These are phyloP conservation scores for Goniozus legneri DNA, from an alignment of 1,140 invertebrate genomes.

Conservation along the genomic window DNA sequence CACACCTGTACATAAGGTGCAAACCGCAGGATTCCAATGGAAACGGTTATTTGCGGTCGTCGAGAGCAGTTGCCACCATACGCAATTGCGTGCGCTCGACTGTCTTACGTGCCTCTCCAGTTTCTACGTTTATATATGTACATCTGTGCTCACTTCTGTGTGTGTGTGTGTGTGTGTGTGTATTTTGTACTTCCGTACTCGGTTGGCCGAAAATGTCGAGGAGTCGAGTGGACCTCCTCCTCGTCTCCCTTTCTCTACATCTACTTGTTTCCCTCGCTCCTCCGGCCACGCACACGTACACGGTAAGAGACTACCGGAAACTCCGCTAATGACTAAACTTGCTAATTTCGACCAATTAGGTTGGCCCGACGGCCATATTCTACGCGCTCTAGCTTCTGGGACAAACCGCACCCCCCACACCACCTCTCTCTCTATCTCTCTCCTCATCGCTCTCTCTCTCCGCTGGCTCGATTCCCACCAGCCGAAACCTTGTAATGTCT, in stretches of 20 bases:
- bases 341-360: slow-evolving; percentile 56
- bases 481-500: no score
- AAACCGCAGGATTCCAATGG: slow-evolving; percentile 42
- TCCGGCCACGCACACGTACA: no score
- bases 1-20: no score
- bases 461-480: slow-evolving; percentile 15
- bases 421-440: slow-evolving; percentile 8
- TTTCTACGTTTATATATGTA: slow-evolving; percentile 1
- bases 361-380: no score
- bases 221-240: slow-evolving; percentile 48
- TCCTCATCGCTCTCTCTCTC: slow-evolving; percentile 14
- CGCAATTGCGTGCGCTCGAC: slow-evolving; percentile 12
- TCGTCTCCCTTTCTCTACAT: slow-evolving; percentile 25
- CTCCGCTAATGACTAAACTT: slow-evolving; percentile 56
- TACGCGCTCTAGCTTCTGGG: no score
- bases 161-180: background rate
- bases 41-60: slow-evolving; percentile 47
- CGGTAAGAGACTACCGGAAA: slow-evolving; percentile 44
- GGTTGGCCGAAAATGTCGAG: no score
- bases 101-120: slow-evolving; percentile 8
- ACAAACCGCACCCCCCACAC: no score
- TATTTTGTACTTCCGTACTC: no score
- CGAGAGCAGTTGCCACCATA: slow-evolving; percentile 18
- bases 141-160: background rate
- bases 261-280: no score